phyloP scores from a whole-genome alignment of 2,797 vertebrate genomes.

The Lagocephalus sceleratus region DNA sequence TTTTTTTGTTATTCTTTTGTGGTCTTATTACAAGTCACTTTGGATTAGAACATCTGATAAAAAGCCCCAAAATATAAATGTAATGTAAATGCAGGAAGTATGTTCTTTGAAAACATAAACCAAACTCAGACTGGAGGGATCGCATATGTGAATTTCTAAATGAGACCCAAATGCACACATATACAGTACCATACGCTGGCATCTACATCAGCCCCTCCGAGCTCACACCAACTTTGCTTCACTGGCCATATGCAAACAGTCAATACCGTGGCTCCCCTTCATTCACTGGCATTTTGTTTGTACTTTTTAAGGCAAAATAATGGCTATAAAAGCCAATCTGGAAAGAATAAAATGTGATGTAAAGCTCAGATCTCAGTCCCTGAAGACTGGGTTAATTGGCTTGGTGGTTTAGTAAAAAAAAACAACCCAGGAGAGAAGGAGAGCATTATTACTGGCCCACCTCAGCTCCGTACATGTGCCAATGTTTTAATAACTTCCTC shows the following conservation, averaged over 20 bases:
- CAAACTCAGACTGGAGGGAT: constrained; percentile 32
- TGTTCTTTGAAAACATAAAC: constrained; percentile 46
- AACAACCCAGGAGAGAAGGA: constrained; percentile 62
- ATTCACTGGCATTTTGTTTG: constrained; percentile 77
- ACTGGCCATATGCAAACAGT: constrained; percentile 69
- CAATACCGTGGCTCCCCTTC: constrained; percentile 64
- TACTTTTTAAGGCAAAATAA: constrained; percentile 77
- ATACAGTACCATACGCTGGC: constrained; percentile 44
- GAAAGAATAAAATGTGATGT: constrained; percentile 76
- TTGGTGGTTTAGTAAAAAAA: constrained; percentile 71
- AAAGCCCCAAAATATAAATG: constrained; percentile 44
- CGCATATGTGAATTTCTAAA: constrained; percentile 56
- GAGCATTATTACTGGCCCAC: constrained; percentile 76
- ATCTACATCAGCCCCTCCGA: constrained; percentile 39
- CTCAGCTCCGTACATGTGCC: constrained; percentile 70
- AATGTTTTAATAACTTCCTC: constrained; percentile 78
- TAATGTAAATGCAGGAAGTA: constrained; percentile 45
- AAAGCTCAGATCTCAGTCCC: constrained; percentile 78
- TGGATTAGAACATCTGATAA: constrained; percentile 51
- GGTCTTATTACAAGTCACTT: constrained; percentile 44
- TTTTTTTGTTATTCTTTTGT: constrained; percentile 51
- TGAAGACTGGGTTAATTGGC: constrained; percentile 76
- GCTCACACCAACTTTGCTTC: constrained; percentile 53
- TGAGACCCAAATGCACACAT: constrained; percentile 59
- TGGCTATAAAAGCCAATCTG: constrained; percentile 78